Conservation (phyloP, 2,888 invertebrate species). For the Philonicus albiceps region DNA sequence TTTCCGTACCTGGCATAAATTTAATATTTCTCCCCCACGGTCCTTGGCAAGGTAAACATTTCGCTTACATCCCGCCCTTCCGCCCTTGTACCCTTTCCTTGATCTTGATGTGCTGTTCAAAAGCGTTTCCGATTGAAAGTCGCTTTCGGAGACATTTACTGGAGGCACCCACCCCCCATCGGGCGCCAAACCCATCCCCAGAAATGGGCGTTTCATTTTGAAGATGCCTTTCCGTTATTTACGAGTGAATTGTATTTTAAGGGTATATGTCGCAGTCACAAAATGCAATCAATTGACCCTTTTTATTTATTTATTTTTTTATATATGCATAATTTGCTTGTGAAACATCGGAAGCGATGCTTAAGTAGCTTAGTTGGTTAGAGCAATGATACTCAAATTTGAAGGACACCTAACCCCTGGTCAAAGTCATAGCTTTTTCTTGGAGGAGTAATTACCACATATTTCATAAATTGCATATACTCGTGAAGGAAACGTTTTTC, state of each 20-base stretch:
- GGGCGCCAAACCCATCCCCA: no score
- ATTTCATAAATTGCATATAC: no score
- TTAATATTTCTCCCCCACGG: constrained; percentile 20
- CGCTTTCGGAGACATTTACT: background rate
- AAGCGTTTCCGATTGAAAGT: constrained; percentile 46
- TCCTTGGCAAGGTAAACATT: constrained; percentile 19
- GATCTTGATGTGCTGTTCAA: constrained; percentile 44
- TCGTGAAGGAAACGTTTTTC: no score
- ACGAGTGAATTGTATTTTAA: background rate
- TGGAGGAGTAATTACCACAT: no score
- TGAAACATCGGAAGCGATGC: no score
- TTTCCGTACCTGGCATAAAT: constrained; percentile 49
- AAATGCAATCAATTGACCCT: background rate
- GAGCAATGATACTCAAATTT: no score
- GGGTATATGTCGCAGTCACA: background rate
- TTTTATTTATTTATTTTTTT: background rate
- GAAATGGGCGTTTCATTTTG: background rate
- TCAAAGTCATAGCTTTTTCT: no score
- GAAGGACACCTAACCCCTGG: no score
- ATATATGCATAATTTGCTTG: no score
- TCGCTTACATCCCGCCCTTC: background rate
- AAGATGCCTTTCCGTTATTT: background rate
- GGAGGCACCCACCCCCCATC: background rate
- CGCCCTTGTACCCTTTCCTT: background rate
- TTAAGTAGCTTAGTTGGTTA: no score